Evolutionary conservation across 2,113 vertebrate genomes (phyloP).

Genomic region (Hucho hucho): DNA sequence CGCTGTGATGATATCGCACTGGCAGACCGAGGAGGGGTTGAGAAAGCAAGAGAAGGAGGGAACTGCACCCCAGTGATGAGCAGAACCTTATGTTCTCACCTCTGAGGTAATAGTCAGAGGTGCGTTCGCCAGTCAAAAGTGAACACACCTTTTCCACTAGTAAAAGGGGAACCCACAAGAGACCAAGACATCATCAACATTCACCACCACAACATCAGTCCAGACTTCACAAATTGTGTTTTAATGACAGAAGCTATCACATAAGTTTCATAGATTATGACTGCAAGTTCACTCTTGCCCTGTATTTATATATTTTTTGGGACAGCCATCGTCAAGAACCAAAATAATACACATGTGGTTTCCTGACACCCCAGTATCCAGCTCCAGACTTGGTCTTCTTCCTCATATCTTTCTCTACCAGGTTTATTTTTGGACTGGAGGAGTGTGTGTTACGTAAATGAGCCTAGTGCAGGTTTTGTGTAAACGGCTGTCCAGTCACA

Average conservation of each 20-base stretch:
- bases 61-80: constrained; percentile 29
- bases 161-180: constrained; percentile 24
- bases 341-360: constrained; percentile 10
- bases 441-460: constrained; percentile 23
- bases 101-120: constrained; percentile 43
- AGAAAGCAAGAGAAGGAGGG: background rate
- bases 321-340: too few relatives aligned
- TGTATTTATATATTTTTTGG: background rate
- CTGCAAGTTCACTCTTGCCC: constrained; percentile 8
- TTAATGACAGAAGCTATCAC: constrained; percentile 15
- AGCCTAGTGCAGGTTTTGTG: background rate
- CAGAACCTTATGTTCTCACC: constrained; percentile 42
- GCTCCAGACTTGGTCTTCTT: background rate
- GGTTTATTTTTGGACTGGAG: constrained; percentile 37
- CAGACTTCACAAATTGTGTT: constrained; percentile 12
- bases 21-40: background rate
- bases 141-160: constrained; percentile 36
- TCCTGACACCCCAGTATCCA: constrained; percentile 6
- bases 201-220: constrained; percentile 27
- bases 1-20: too few relatives aligned
- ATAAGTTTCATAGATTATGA: constrained; percentile 20
- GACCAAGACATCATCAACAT: constrained; percentile 39
- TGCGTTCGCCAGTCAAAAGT: constrained; percentile 23
- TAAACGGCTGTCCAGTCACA: constrained; percentile 15
- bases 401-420: constrained; percentile 1